A percentile compares a stretch with the other conserved stretches of the same genome.
phyloP scores from a whole-genome alignment of 2,888 invertebrate species.

The Synergus umbraculus region DNA sequence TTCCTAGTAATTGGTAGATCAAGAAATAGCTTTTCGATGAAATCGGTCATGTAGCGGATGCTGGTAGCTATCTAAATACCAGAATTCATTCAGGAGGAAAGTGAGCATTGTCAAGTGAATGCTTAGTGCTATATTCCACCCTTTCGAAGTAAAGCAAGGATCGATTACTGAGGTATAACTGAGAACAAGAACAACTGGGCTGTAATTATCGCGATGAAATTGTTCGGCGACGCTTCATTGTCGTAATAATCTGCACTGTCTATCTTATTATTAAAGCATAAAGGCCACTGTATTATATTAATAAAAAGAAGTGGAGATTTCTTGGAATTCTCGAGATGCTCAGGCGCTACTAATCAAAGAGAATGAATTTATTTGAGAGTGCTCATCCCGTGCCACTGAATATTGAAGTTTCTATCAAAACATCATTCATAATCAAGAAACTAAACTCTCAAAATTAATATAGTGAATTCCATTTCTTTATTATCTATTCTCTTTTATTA shows the following conservation, averaged over 20 bases:
- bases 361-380: conserved; percentile 5
- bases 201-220: conserved; percentile 46
- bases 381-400: neutral
- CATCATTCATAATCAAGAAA: neutral
- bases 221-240: conserved; percentile 43
- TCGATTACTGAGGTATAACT: conserved; percentile 40
- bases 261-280: conserved; percentile 34
- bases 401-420: neutral
- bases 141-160: conserved; percentile 24
- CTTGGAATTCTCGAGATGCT: conserved; percentile 31
- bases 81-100: conserved; percentile 7
- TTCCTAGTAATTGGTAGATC: neutral
- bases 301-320: conserved; percentile 15
- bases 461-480: neutral
- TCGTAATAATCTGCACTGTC: conserved; percentile 41
- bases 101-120: conserved; percentile 5
- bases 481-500: neutral
- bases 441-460: too few species aligned
- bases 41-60: conserved; percentile 24
- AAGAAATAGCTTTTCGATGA: neutral
- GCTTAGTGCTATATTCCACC: conserved; percentile 7
- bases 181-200: conserved; percentile 34
- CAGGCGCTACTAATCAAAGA: neutral
- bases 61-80: neutral
- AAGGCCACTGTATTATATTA: conserved; percentile 31